Percentiles rank a stretch among this genome's conserved stretches.
These are phyloP conservation scores for Motacilla tschutschensis DNA, from an alignment of 2,113 vertebrate genomes.

Conservation along the genomic window DNA sequence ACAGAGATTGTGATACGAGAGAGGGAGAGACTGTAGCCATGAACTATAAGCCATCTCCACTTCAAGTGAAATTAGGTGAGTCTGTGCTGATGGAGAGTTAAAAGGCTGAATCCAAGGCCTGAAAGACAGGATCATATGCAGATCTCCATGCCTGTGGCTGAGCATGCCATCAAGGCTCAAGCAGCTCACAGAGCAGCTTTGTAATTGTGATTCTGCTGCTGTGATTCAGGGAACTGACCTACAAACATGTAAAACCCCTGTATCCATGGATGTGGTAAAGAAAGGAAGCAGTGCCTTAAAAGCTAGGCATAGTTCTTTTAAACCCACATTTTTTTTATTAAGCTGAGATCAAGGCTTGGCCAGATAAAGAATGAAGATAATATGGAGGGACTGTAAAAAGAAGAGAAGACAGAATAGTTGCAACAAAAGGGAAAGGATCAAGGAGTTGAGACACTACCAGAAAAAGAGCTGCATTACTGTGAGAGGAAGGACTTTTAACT, in stretches of 20 bases:
- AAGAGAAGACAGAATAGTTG: background rate
- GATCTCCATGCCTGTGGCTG: accelerated
- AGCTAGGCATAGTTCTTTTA: background rate
- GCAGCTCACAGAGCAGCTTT: background rate
- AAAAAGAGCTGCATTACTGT: background rate
- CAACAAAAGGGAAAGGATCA: background rate
- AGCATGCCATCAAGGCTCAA: background rate
- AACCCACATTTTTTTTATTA: background rate
- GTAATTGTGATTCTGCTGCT: background rate
- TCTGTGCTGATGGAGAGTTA: conserved; percentile 4
- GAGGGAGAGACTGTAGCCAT: conserved; percentile 91
- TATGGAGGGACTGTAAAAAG: background rate
- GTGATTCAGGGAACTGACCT: background rate
- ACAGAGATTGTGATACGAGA: conserved; percentile 83
- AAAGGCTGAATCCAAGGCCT: background rate
- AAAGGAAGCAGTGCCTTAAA: background rate
- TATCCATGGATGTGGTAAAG: background rate
- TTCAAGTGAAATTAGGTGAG: conserved; percentile 96
- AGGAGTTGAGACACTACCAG: background rate
- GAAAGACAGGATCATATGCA: background rate
- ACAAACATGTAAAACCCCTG: background rate
- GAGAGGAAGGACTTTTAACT: background rate
- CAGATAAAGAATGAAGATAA: background rate
- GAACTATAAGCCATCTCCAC: conserved; percentile 95
- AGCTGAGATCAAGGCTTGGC: background rate